Percentiles rank a stretch among this genome's conserved stretches.
Evolutionary conservation across 37 sponge, comb jelly and placozoan species (phyloP).

Genomic region (Amphimedon queenslandica): DNA sequence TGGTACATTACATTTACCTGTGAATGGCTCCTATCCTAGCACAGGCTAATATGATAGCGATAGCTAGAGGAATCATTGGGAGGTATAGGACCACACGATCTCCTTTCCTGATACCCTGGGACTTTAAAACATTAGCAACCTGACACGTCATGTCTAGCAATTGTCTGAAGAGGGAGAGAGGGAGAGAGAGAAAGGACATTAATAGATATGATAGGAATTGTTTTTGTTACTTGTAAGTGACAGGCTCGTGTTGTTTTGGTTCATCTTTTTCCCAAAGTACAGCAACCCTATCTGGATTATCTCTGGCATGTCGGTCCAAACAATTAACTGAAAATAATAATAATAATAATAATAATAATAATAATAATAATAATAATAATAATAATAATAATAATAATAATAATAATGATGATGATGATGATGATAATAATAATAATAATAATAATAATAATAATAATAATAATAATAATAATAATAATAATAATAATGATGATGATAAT

Average conservation of each 20-base stretch:
- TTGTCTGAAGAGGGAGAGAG: too few species aligned
- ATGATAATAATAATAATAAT: too few species aligned
- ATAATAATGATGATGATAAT: too few species aligned
- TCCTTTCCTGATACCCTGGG: slow-evolving; percentile 85
- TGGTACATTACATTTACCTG: slow-evolving; percentile 44
- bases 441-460: too few species aligned
- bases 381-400: too few species aligned
- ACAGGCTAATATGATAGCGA: slow-evolving; percentile 90
- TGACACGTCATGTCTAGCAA: slow-evolving; percentile 84
- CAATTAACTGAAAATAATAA: slow-evolving; percentile 49
- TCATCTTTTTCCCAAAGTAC: slow-evolving; percentile 90
- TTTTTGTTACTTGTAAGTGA: slow-evolving; percentile 70
- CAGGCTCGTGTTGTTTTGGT: slow-evolving; percentile 53
- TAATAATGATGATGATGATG: too few species aligned
- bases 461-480: too few species aligned
- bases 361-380: neutral
- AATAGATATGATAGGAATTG: neutral
- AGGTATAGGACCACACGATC: slow-evolving; percentile 92
- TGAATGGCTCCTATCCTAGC: slow-evolving; percentile 94
- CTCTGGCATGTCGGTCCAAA: slow-evolving; percentile 73
- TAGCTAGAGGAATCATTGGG: slow-evolving; percentile 79
- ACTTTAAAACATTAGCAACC: slow-evolving; percentile 82
- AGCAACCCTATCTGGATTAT: slow-evolving; percentile 56
- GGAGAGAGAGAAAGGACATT: slow-evolving; percentile 1
- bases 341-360: neutral